Base-by-base conservation (phyloP, 2,888 invertebrate genomes). In the Ashinkailepas kermadecensis region DNA sequence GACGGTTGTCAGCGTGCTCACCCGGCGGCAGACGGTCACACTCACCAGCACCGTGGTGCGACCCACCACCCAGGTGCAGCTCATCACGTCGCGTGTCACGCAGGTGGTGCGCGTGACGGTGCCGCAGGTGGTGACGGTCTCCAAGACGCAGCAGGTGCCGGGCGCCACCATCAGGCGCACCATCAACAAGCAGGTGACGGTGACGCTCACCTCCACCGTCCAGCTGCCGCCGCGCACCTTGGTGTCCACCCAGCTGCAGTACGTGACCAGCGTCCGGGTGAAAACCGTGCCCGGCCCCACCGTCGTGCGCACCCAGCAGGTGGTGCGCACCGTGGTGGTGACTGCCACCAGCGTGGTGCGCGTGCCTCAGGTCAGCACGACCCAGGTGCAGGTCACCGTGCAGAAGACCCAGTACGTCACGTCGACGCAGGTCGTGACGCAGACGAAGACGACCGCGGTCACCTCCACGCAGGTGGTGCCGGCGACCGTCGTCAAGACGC, bases 141-240 rank as follows among this genome's bases (percentile, higher is more conserved):
- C 82, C 62, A 23, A 74, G 39, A 82, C 79, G 78, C 25, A 67
- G 57, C 83, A 82, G 25, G 80, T 81, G 39, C 82, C 82, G 62
- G 81, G 83, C 18, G 81, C 81, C 9, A 80, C 83, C 39, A 70
- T 78, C 11, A 80, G 82, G 0, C 80, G 82, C 15, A 83, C 83
- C 18, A 81, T 81, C n/a, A 82, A 82, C 78, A 80, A 80, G 13
- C 78, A 81, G 74, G 82, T 82, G 81, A 82, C 82, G 59, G 56
- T 81, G 79, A 83, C 81, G 80, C 80, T 81, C 67, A 81, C 82
- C 18, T 81, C 81, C 81, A 70, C 57, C 18, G 74, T 82, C 65
- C 83, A 83, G 54, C 83, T 82, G 23, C 78, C 80, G 80, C 81
- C 83, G 18, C 81, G 81, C 18, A 83, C 83, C 15, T 58, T 82